Base-by-base conservation (phyloP, 1,140 invertebrate species). In the Eumeta japonica region DNA sequence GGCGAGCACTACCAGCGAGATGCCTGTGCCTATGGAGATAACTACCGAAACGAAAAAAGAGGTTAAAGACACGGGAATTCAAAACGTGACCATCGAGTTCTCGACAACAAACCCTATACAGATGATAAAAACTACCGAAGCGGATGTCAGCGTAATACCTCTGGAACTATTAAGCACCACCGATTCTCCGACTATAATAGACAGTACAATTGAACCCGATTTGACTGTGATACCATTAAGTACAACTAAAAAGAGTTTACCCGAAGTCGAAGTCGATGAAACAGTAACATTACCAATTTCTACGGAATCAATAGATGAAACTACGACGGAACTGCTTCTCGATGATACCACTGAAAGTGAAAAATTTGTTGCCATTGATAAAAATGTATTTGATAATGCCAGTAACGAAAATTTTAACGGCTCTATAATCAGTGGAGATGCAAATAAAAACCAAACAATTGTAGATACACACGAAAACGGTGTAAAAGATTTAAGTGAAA, bases 121-220 rank as follows among this genome's bases (percentile, higher is more conserved):
- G 29, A 41, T 46, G 13, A 51, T 46, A 30, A 55, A 53, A 34
- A 14, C 24, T 30, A 17, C 28, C 45, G 62, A 73, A 43, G 49
- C 55, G 36, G 62, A 54, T 46, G 62, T 68, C 16, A 24, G 20
- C 20, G 20, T 24, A 24, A 63, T 73, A 54, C 68, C 68, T 9
- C 37, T 73, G 52, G 68, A 73, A 50, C 39, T 70, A 34, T 28
- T 68, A 39, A 62, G 54, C 50, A 72, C 67, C 37, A 70, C 65
- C 15, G 55, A 66, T 44, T 52, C 52, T 44, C 29, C 31, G 29
- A 41, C 54, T 37, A 27, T 48, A 34, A 29, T 56, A 7, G 64
- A 68, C 36, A 67, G 54, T 44, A 67, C 59, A 14, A 55, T 52
- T 33, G 65, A 66, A 41, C 36, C 34, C 13, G 64, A 74, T 50